Evolutionary conservation across 2,888 invertebrate genomes (phyloP), one percentile per base, ranked within the genome.

Genomic region (Flexamia atlantica): DNA sequence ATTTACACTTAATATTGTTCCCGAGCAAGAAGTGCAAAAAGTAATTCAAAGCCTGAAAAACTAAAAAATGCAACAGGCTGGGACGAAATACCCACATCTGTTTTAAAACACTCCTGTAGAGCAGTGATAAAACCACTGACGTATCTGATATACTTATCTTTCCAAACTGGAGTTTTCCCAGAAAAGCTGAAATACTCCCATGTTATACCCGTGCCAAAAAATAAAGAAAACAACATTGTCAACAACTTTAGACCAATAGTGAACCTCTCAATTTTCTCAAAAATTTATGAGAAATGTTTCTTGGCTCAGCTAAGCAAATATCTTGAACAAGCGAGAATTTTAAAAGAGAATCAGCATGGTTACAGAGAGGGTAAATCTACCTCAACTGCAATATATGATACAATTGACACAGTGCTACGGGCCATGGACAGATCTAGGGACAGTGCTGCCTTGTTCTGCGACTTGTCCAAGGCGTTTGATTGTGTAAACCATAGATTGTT

Each of bases 381-480:
- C 5, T 20, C 53, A 53, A 53, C 53, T 20, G 53, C 53, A n/a
- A 14, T 53, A 14, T 53, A 53, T 53, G 53, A 53, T 14, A 23
- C 53, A 5, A 23, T 53, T 20, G n/a, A 53, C 14, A 20, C n/a
- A 20, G 53, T 7, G 12, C 12, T 53, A 5, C 3, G 23, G 5
- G 53, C 53, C 12, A 5, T 7, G 53, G 53, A 53, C 23, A 14
- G 23, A 14, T 53, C 12, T 9, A 4, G 53, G 53, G 53, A 53
- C n/a, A 53, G 53, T 53, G 53, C 53, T 53, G 53, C 53, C 4
- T 14, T 53, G n/a, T 3, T 53, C 53, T 53, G 12, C 3, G 53
- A 53, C 53, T 14, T 53, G 23, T 53, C 53, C 53, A 53, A 23
- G 53, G 53, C 53, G 7, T 53, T 53, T 23, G 53, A 53, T 53